Evolutionary conservation across 1,140 invertebrate species (phyloP).

Genomic region (Oncopodura yosiiana): DNA sequence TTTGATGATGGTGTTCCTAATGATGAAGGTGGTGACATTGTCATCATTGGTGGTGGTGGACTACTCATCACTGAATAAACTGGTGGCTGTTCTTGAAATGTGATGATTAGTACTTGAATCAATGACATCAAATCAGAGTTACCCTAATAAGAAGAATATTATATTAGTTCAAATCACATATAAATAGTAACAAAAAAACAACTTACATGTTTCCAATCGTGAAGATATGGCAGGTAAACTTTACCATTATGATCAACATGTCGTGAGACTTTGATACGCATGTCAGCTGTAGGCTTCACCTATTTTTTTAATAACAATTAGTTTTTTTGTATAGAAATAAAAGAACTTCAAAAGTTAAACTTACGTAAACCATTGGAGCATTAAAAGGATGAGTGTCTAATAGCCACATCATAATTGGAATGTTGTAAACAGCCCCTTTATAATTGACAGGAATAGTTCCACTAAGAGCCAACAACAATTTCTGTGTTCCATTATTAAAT

Average conservation of each 20-base stretch:
- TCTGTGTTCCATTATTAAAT: conserved; percentile 77
- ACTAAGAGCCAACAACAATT: conserved; percentile 70
- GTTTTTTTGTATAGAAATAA: no score
- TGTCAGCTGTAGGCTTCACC: conserved; percentile 83
- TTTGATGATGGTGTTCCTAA: conserved; percentile 36
- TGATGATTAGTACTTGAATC: conserved; percentile 81
- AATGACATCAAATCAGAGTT: conserved; percentile 72
- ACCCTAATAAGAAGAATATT: conserved; percentile 45
- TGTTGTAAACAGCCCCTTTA: conserved; percentile 86
- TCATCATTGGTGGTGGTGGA: conserved; percentile 22
- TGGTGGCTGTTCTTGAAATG: conserved; percentile 90
- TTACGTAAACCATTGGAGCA: conserved; percentile 97
- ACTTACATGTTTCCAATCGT: conserved; percentile 82
- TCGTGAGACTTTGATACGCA: conserved; percentile 89
- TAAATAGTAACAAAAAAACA: not conserved
- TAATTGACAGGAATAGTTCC: conserved; percentile 89
- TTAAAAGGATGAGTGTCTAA: conserved; percentile 95
- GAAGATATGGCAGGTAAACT: conserved; percentile 92
- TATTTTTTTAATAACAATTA: no score
- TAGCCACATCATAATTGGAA: conserved; percentile 91
- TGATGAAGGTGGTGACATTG: conserved; percentile 30
- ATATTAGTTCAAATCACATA: not conserved
- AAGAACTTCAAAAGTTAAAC: no score
- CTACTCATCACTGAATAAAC: conserved; percentile 60
- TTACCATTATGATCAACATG: conserved; percentile 92